Evolutionary conservation across 1,140 invertebrate genomes (phyloP).

Genomic region (Rhyacophila brunnea): DNA sequence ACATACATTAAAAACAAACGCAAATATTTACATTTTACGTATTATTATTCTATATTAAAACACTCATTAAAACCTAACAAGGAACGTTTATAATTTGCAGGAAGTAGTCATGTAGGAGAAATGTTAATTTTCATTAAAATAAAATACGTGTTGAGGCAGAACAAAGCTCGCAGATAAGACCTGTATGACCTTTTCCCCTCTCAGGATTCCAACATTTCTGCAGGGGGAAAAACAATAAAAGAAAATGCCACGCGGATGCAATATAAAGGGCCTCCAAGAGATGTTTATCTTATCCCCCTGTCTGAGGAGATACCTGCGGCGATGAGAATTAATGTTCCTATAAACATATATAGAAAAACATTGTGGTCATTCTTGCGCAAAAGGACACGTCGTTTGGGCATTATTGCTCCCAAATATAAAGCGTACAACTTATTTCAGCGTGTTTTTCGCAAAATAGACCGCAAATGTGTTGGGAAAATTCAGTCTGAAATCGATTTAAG

Average conservation of each 20-base stretch:
- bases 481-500: background rate
- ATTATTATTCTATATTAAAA: too few species aligned
- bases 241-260: slow-evolving; percentile 21
- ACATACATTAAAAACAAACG: too few species aligned
- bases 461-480: background rate
- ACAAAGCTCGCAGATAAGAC: background rate
- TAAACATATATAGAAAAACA: slow-evolving; percentile 28
- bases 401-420: slow-evolving; percentile 11
- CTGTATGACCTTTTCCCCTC: slow-evolving; percentile 10
- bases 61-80: too few species aligned
- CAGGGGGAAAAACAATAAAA: slow-evolving; percentile 25
- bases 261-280: slow-evolving; percentile 23
- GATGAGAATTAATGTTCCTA: slow-evolving; percentile 30
- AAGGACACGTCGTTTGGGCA: slow-evolving; percentile 11
- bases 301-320: slow-evolving; percentile 21
- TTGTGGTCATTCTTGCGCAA: slow-evolving; percentile 8
- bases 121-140: too few species aligned
- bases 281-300: slow-evolving; percentile 26
- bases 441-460: background rate
- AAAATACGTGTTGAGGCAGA: too few species aligned
- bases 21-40: too few species aligned
- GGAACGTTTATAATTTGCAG: too few species aligned
- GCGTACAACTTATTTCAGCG: slow-evolving; percentile 4
- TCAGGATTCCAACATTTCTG: background rate
- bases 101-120: too few species aligned